Conservation (phyloP, 2,113 vertebrate genomes). For the Python bivittatus region DNA sequence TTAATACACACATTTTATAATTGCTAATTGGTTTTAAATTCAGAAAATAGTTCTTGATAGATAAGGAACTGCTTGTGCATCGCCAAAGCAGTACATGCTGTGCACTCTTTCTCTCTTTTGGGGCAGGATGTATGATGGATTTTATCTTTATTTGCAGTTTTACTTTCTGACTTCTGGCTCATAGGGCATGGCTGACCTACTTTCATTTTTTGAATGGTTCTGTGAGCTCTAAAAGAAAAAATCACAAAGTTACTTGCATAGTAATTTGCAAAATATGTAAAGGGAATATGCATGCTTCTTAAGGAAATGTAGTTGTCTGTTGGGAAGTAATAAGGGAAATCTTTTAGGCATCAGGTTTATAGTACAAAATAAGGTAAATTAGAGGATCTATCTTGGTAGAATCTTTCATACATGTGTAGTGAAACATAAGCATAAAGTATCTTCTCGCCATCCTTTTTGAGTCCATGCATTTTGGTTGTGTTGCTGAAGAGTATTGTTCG, state of each 20-base stretch:
- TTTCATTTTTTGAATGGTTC: conserved; percentile 62
- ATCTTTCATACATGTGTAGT: rapidly evolving
- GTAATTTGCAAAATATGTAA: conserved; percentile 28
- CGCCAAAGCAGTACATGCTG: conserved; percentile 64
- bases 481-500: not conserved
- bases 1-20: not conserved
- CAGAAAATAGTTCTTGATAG: conserved; percentile 52
- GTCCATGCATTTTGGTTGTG: not conserved
- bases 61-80: conserved; percentile 63
- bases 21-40: not conserved
- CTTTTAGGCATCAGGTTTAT: not conserved
- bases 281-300: conserved; percentile 19
- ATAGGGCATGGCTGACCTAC: conserved; percentile 62
- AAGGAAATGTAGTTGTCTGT: not conserved
- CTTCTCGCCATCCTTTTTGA: not conserved
- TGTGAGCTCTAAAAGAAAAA: conserved; percentile 63
- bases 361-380: not conserved
- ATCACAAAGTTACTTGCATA: conserved; percentile 56
- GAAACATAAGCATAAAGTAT: not conserved
- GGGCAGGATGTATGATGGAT: conserved; percentile 76
- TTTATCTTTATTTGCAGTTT: conserved; percentile 73
- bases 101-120: conserved; percentile 69
- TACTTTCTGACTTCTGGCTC: conserved; percentile 70
- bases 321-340: not conserved
- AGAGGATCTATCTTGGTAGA: not conserved